Percentiles rank a stretch among this genome's conserved stretches.
Evolutionary conservation across 2,888 invertebrate species (phyloP).

Genomic region (Urechis unicinctus): DNA sequence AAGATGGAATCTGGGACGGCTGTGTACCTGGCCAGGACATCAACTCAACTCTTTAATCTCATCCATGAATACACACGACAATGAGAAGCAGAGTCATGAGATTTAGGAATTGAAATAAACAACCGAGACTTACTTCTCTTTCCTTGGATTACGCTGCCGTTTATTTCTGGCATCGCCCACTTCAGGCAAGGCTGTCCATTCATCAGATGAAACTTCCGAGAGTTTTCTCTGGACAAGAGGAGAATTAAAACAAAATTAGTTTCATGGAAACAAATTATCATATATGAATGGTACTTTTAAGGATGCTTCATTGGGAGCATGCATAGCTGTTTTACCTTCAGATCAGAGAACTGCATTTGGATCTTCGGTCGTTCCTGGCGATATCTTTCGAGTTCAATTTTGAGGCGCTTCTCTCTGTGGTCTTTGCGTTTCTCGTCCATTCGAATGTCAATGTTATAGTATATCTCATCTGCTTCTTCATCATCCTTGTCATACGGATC

Average conservation of each 20-base stretch:
- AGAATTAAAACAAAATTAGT: not conserved
- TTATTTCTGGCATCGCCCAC: slow-evolving; percentile 98
- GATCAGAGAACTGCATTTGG: slow-evolving; percentile 97
- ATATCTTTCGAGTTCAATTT: slow-evolving; percentile 82
- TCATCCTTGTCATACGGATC: slow-evolving; percentile 99
- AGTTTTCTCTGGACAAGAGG: slow-evolving; percentile 49
- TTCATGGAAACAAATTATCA: too few species aligned
- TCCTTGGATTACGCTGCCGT: slow-evolving; percentile 87
- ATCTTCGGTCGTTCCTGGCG: slow-evolving; percentile 98
- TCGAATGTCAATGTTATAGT: slow-evolving; percentile 94
- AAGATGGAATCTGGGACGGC: slow-evolving; percentile 95
- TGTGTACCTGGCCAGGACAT: slow-evolving; percentile 62
- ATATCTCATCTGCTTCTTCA: slow-evolving; percentile 98
- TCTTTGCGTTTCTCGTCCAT: slow-evolving; percentile 99
- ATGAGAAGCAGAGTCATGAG: too few species aligned
- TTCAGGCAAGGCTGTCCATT: slow-evolving; percentile 96
- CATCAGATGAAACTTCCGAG: slow-evolving; percentile 70
- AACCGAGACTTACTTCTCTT: slow-evolving; percentile 65
- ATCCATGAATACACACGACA: too few species aligned
- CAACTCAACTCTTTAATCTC: not conserved
- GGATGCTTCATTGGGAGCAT: not conserved
- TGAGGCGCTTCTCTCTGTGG: slow-evolving; percentile 64
- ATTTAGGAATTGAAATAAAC: too few species aligned
- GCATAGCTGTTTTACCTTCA: slow-evolving; percentile 62
- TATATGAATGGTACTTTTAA: too few species aligned